Evolutionary conservation across 2,113 vertebrate species (phyloP).

Genomic region (Channa maculata): DNA sequence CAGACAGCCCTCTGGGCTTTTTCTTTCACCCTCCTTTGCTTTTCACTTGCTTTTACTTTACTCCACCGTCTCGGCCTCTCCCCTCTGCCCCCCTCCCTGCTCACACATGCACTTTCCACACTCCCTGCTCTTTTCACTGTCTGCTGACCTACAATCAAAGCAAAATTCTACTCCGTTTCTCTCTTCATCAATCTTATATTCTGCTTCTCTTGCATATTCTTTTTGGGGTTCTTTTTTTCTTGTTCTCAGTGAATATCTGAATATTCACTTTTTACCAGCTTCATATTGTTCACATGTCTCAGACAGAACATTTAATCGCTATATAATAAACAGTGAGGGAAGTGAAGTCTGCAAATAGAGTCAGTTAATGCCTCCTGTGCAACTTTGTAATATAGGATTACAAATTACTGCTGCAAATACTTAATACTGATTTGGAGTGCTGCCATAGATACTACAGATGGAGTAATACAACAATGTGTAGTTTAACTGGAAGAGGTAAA

Average conservation of each 20-base stretch:
- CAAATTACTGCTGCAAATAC: not conserved
- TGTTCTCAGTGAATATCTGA: slow-evolving; percentile 1
- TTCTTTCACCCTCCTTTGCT: slow-evolving; percentile 13
- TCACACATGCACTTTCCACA: not conserved
- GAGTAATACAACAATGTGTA: too few species aligned
- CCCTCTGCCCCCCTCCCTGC: not conserved
- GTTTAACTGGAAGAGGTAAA: not conserved
- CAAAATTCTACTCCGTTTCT: too few species aligned
- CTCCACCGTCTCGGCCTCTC: slow-evolving; percentile 6
- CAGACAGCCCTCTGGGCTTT: slow-evolving; percentile 34
- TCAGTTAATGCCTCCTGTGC: not conserved
- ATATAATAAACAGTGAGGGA: not conserved
- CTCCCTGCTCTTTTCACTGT: not conserved
- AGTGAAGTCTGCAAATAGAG: not conserved
- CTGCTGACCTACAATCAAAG: too few species aligned
- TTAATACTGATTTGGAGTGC: slow-evolving; percentile 1
- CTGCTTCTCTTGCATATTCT: not conserved
- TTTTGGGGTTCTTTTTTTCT: not conserved
- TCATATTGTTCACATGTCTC: not conserved
- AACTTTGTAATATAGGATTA: not conserved
- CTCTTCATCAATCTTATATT: too few species aligned
- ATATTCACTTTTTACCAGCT: not conserved
- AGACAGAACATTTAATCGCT: slow-evolving; percentile 1
- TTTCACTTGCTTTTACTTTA: slow-evolving; percentile 38
- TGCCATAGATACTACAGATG: not conserved